Percentiles rank a stretch among this genome's conserved stretches.
Conservation (phyloP, 2,888 invertebrate species). For the Lasioglossum malachurum region DNA sequence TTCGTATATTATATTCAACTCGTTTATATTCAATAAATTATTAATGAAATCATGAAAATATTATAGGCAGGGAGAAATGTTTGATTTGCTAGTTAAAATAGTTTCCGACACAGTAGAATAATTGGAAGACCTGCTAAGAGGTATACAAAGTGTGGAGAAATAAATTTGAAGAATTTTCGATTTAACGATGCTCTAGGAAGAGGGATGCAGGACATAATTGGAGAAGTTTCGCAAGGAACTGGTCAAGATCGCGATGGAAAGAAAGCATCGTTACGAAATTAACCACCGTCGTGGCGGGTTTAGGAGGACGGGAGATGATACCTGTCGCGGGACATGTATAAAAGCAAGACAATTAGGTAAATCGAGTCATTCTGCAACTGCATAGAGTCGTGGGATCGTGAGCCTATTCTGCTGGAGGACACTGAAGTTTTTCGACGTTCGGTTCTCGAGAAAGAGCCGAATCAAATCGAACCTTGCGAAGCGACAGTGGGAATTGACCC, state of each 20-base stretch:
- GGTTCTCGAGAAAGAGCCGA: neutral
- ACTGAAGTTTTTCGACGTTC: neutral
- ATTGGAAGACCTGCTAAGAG: neutral
- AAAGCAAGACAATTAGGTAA: conserved; percentile 43
- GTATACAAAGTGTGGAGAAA: neutral
- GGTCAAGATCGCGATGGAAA: neutral
- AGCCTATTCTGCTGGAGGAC: neutral
- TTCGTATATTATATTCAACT: neutral
- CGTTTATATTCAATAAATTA: neutral
- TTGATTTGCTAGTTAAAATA: neutral
- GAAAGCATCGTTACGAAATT: conserved; percentile 49
- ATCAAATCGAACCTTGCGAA: neutral
- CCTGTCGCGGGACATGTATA: conserved; percentile 42
- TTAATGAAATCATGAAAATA: neutral
- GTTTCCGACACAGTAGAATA: neutral
- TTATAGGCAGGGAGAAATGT: neutral
- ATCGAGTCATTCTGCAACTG: conserved; percentile 9
- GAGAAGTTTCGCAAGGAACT: conserved; percentile 7
- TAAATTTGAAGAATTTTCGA: neutral
- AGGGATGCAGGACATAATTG: neutral
- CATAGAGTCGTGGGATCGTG: neutral
- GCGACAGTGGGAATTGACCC: neutral
- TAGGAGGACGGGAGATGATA: conserved; percentile 20
- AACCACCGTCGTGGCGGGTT: conserved; percentile 15
- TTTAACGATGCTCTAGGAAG: neutral